phyloP scores from a whole-genome alignment of 2,888 invertebrate genomes.

The Eudasyphora cyanicolor region DNA sequence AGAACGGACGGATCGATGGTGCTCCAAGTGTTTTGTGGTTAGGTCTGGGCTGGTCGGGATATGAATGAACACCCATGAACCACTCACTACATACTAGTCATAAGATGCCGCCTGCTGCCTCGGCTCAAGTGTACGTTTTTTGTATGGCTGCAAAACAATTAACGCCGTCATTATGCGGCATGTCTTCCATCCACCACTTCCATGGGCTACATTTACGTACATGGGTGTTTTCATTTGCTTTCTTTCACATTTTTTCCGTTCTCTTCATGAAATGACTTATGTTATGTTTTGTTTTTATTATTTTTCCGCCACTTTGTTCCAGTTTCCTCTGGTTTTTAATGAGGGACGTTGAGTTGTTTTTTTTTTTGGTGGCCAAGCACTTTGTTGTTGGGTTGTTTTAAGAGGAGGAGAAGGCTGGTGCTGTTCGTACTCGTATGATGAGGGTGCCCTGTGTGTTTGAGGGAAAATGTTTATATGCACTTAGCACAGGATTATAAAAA shows the following conservation, averaged over 20 bases:
- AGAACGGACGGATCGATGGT: neutral
- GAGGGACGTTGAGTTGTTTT: neutral
- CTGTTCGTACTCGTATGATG: too few species aligned
- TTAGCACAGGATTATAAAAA: slow-evolving; percentile 41
- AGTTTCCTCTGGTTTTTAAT: slow-evolving; percentile 48
- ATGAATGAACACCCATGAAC: slow-evolving; percentile 29
- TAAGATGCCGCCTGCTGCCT: neutral
- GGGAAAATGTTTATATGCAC: neutral
- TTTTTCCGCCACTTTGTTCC: slow-evolving; percentile 72
- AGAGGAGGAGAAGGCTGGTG: too few species aligned
- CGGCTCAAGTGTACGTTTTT: neutral
- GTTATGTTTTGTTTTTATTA: slow-evolving; percentile 71
- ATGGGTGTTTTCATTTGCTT: neutral
- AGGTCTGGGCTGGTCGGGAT: neutral
- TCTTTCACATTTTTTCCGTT: slow-evolving; percentile 54
- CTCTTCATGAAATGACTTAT: slow-evolving; percentile 56
- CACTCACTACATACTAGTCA: neutral
- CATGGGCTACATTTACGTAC: neutral
- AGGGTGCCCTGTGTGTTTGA: neutral
- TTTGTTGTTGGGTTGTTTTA: too few species aligned
- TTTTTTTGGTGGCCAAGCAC: too few species aligned
- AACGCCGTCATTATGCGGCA: slow-evolving; percentile 61
- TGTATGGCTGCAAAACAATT: slow-evolving; percentile 51
- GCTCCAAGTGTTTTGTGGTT: neutral
- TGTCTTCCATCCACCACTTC: slow-evolving; percentile 39